phyloP scores from a whole-genome alignment of 2,797 vertebrate genomes.

The Ataeniobius toweri region DNA sequence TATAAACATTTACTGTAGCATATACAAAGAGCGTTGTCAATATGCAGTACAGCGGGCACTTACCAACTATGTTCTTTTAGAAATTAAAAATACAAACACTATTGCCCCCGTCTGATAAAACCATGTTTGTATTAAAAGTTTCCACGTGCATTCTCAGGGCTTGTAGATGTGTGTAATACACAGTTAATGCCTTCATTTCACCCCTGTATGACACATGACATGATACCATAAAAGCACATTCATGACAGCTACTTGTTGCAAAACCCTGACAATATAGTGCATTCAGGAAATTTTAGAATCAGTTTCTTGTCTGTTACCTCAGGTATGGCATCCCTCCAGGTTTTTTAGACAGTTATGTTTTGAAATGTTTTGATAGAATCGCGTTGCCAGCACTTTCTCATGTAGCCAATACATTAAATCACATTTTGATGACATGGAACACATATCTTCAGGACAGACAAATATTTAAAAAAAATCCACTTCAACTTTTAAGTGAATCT shows the following conservation, averaged over 20 bases:
- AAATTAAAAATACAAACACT: constrained; percentile 38
- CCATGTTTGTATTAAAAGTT: constrained; percentile 25
- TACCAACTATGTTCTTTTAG: constrained; percentile 36
- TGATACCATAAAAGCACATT: constrained; percentile 34
- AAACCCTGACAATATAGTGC: constrained; percentile 35
- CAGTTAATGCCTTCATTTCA: constrained; percentile 11
- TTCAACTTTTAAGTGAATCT: constrained; percentile 17
- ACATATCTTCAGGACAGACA: background rate
- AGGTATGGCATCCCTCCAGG: background rate
- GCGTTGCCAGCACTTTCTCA: background rate
- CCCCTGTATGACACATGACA: constrained; percentile 21
- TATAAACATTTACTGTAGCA: constrained; percentile 68
- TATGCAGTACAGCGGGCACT: constrained; percentile 63
- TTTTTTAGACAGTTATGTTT: background rate
- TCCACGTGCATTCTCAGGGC: constrained; percentile 27
- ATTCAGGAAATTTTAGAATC: constrained; percentile 29
- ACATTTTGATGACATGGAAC: constrained; percentile 1
- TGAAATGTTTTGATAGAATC: background rate
- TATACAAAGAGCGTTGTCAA: constrained; percentile 64
- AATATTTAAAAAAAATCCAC: constrained; percentile 2
- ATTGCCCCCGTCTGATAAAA: constrained; percentile 35
- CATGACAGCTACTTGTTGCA: constrained; percentile 27
- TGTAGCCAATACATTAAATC: background rate
- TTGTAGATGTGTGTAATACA: constrained; percentile 27
- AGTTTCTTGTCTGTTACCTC: background rate